Evolutionary conservation across 2,888 invertebrate genomes (phyloP).

Genomic region (Pogonocherus hispidulus): DNA sequence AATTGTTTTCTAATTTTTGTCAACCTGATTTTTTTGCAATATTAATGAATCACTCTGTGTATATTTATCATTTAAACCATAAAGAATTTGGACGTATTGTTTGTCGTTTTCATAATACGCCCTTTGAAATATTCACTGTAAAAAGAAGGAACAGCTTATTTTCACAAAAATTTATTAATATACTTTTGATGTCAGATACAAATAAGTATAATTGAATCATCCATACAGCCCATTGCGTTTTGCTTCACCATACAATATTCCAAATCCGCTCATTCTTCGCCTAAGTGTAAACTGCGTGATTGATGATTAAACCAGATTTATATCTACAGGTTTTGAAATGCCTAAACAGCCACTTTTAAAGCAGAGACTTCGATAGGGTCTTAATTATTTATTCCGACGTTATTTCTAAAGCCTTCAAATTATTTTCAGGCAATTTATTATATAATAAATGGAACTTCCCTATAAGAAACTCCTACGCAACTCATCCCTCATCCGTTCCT

Average conservation of each 20-base stretch:
- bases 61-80: too few species aligned
- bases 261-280: neutral
- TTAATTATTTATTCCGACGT: conserved; percentile 22
- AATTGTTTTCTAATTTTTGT: too few species aligned
- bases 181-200: too few species aligned
- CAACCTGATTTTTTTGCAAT: too few species aligned
- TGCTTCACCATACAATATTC: neutral
- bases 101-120: too few species aligned
- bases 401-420: conserved; percentile 17
- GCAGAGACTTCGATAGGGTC: conserved; percentile 4
- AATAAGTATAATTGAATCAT: too few species aligned
- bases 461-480: conserved; percentile 6
- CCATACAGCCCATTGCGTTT: neutral
- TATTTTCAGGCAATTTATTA: conserved; percentile 23
- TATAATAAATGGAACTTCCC: conserved; percentile 8
- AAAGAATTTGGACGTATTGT: too few species aligned
- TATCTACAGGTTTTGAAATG: conserved; percentile 10
- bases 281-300: neutral
- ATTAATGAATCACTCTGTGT: too few species aligned
- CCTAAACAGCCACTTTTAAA: conserved; percentile 7
- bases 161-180: too few species aligned
- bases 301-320: neutral
- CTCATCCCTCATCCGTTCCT: conserved; percentile 15
- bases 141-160: too few species aligned
- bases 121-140: too few species aligned